Evolutionary conservation across 92 coral and sea anemone genomes (phyloP).

Genomic region (Porites cylindrica): DNA sequence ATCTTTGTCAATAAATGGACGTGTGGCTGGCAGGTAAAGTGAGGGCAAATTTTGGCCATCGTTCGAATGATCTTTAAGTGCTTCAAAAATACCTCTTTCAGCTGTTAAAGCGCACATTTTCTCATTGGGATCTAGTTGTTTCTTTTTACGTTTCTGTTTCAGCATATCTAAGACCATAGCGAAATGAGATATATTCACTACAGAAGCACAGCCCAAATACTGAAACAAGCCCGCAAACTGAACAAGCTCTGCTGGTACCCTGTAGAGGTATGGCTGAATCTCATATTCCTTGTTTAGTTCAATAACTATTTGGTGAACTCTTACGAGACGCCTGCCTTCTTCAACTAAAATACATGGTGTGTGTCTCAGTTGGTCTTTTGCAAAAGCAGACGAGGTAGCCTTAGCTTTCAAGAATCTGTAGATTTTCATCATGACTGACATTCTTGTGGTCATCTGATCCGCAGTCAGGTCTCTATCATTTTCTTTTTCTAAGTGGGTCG

Average conservation of each 20-base stretch:
- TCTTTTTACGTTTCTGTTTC: neutral
- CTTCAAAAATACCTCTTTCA: constrained; percentile 48
- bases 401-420: constrained; percentile 52
- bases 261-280: constrained; percentile 59
- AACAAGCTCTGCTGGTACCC: constrained; percentile 41
- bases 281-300: constrained; percentile 24
- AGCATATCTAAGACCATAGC: constrained; percentile 52
- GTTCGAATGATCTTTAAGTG: neutral
- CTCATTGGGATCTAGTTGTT: constrained; percentile 52
- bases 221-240: constrained; percentile 13
- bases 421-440: constrained; percentile 61
- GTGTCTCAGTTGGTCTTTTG: constrained; percentile 18
- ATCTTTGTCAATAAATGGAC: neutral
- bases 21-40: constrained; percentile 40
- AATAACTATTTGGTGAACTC: constrained; percentile 43
- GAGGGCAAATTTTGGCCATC: neutral
- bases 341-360: constrained; percentile 64
- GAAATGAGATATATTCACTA: constrained; percentile 41
- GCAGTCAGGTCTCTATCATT: neutral
- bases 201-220: constrained; percentile 35
- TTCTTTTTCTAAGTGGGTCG: constrained; percentile 25
- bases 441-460: neutral
- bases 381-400: neutral
- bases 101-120: constrained; percentile 16
- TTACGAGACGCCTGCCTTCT: constrained; percentile 13